Conservation (phyloP, 2,113 vertebrate species). For the Heliornis fulica region DNA sequence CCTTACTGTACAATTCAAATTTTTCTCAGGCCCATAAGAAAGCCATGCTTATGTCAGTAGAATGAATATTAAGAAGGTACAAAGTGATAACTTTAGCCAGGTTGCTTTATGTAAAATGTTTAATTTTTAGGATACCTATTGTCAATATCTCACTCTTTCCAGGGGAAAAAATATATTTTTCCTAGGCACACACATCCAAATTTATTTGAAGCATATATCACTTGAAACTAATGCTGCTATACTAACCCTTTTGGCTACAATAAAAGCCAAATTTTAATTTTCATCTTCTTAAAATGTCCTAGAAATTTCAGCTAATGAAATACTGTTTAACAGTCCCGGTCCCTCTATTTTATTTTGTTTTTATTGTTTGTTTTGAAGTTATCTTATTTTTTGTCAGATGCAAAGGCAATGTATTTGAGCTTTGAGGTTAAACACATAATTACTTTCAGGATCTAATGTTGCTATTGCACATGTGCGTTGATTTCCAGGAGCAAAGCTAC, state of each 20-base stretch:
- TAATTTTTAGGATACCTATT: background rate
- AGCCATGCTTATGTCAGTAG: background rate
- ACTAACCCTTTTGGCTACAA: background rate
- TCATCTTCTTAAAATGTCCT: background rate
- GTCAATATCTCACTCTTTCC: background rate
- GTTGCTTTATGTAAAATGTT: background rate
- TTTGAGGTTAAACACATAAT: background rate
- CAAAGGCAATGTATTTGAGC: background rate
- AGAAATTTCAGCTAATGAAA: background rate
- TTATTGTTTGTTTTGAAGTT: background rate
- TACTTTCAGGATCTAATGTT: background rate
- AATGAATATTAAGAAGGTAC: background rate
- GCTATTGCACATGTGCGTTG: background rate
- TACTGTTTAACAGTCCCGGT: background rate
- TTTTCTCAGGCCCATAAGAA: background rate
- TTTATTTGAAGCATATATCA: background rate
- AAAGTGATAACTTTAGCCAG: background rate
- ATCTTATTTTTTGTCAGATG: background rate
- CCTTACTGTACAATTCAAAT: background rate
- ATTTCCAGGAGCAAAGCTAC: background rate
- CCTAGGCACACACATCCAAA: too few relatives aligned
- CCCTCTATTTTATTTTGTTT: background rate
- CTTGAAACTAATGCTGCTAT: background rate
- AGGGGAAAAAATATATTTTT: background rate
- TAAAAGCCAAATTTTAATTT: background rate